Conservation (phyloP, 2,113 vertebrate species). For the Athene cunicularia region DNA sequence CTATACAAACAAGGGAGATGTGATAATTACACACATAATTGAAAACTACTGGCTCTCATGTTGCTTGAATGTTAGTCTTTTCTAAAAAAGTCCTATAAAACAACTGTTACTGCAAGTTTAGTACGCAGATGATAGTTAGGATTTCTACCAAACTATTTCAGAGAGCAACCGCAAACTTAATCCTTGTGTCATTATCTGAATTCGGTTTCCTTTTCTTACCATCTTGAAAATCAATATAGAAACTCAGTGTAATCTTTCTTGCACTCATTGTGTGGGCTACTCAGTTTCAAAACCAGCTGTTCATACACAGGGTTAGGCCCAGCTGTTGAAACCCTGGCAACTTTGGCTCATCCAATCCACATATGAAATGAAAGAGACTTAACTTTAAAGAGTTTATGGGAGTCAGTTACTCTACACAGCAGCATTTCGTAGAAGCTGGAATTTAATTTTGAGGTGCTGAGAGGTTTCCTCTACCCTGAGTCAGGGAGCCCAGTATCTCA, state of each 20-base stretch:
- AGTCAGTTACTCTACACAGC: neutral
- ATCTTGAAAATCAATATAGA: constrained; percentile 21
- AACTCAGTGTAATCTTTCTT: neutral
- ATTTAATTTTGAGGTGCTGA: constrained; percentile 18
- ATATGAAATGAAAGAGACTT: neutral
- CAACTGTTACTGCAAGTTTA: neutral
- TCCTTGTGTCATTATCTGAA: neutral
- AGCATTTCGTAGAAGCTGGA: neutral
- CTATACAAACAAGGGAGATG: neutral
- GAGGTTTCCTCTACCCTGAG: neutral
- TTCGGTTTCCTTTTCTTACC: neutral
- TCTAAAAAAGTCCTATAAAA: neutral
- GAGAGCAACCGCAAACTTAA: neutral
- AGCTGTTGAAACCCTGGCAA: constrained; percentile 40
- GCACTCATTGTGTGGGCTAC: neutral
- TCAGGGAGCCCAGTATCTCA: neutral
- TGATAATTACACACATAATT: neutral
- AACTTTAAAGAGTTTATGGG: neutral
- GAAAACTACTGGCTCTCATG: neutral
- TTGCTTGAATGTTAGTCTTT: neutral
- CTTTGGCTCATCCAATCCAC: neutral
- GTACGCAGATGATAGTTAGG: neutral
- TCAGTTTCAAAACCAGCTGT: constrained; percentile 47
- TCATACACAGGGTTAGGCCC: neutral
- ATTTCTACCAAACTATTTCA: neutral